Evolutionary conservation across 1,140 invertebrate genomes (phyloP).

Genomic region (Ruditapes philippinarum): DNA sequence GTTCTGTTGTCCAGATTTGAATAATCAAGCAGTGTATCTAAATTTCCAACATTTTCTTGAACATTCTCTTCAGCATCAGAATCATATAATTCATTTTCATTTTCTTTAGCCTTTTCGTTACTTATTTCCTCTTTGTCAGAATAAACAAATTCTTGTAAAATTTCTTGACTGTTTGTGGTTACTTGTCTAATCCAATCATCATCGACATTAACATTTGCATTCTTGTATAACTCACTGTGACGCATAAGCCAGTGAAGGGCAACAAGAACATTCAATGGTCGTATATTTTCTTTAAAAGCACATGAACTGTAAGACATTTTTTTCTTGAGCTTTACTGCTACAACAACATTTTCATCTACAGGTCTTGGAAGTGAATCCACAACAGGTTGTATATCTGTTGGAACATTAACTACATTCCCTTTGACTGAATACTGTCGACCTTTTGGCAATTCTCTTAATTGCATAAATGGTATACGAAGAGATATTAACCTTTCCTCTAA

Average conservation of each 20-base stretch:
- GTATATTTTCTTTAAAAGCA: constrained; percentile 51
- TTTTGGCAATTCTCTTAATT: constrained; percentile 62
- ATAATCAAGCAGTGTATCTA: constrained; percentile 57
- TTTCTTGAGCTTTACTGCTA: constrained; percentile 61
- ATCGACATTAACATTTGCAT: constrained; percentile 41
- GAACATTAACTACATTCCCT: constrained; percentile 72
- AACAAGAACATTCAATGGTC: constrained; percentile 15
- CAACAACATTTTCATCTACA: constrained; percentile 40
- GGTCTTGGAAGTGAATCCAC: constrained; percentile 58
- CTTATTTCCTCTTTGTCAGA: no score
- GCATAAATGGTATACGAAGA: constrained; percentile 70
- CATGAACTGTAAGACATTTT: constrained; percentile 34
- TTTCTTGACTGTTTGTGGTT: not conserved
- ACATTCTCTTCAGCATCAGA: constrained; percentile 42
- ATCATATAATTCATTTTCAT: not conserved
- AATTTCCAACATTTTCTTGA: constrained; percentile 41
- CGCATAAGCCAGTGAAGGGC: constrained; percentile 36
- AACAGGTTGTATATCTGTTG: constrained; percentile 41
- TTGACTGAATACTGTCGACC: constrained; percentile 60
- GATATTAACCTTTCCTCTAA: constrained; percentile 69
- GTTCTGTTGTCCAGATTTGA: constrained; percentile 44
- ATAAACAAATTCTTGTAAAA: not conserved
- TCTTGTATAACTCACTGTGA: constrained; percentile 26
- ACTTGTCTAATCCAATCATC: constrained; percentile 13
- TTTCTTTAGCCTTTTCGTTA: not conserved